Conservation (phyloP, 2,113 vertebrate genomes). For the Ptyas mucosa region DNA sequence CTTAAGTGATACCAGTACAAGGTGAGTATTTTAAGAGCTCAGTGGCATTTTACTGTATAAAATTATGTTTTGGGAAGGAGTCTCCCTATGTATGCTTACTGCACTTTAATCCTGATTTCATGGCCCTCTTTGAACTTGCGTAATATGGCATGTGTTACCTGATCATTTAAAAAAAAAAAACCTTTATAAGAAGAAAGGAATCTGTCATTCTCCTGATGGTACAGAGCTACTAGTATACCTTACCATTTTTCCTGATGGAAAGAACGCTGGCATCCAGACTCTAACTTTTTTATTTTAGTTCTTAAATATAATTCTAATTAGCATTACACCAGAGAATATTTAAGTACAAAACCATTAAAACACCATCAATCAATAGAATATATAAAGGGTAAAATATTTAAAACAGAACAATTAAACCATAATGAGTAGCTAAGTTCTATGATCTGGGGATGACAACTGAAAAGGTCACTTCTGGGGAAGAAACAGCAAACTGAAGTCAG, state of each 20-base stretch:
- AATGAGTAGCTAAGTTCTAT: background rate
- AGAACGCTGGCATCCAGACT: no score
- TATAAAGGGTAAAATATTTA: background rate
- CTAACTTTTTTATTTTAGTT: background rate
- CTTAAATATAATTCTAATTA: background rate
- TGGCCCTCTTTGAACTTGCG: background rate
- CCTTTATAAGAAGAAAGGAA: no score
- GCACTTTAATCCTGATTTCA: background rate
- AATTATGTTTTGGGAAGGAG: background rate
- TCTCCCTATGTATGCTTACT: background rate
- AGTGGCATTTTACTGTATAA: background rate
- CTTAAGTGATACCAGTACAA: background rate
- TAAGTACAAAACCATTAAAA: background rate
- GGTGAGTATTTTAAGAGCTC: background rate
- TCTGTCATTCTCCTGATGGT: no score
- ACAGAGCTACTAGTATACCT: no score
- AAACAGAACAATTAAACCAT: background rate
- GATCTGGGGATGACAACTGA: background rate
- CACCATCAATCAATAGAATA: background rate
- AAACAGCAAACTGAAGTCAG: no score
- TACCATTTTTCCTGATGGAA: no score
- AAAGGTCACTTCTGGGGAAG: background rate
- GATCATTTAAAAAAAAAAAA: background rate
- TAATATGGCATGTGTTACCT: background rate
- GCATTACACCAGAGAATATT: background rate